Evolutionary conservation across 37 sponge, comb jelly and placozoan genomes (phyloP), one percentile per base, ranked within the genome.

Genomic region (Haliclona indistincta): DNA sequence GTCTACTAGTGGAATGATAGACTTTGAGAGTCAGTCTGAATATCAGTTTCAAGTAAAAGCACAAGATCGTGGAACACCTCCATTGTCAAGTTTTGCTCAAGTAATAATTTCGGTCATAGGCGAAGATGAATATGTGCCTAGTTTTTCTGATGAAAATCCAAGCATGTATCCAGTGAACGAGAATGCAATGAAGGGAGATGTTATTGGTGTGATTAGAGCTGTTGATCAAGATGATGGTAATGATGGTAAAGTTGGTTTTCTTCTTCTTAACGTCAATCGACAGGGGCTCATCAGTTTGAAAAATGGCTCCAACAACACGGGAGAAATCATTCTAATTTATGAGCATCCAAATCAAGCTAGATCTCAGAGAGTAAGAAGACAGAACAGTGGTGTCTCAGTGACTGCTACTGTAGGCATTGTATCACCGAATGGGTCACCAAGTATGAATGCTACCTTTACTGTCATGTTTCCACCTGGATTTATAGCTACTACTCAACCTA

Each of bases 61-160:
- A 19, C 17, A 56, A 22, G 81, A 84, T 52, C 28, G 20, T 29
- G 77, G 72, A 35, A 42, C 1, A 17, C 58, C 70, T 1, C 23
- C 28, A 3, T 17, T 25, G 26, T 40, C 33, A 20, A 5, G 69
- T 25, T 58, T 70, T 74, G 69, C 42, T 7, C 3, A 4, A 0
- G 76, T 80, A 0, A 44, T 42, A 8, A 38, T 87, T 49, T 15
- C 10, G 1, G 67, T 87, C 13, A 35, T 40, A 51, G 87, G 47
- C 37, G 87, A 60, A 20, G 70, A 87, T 68, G 87, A 87, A 63
- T n/a, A 38, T 61, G 52, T 35, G 0, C 87, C 87, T 0, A 26
- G 0, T 23, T 80, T 86, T 15, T 8, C 0, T 13, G 38, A 47
- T 17, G 37, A 45, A 26, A 4, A 3, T 51, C 38, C 28, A 55